These are phyloP conservation scores for Trematomus bernacchii DNA, from an alignment of 2,797 vertebrate species.

Conservation along the genomic window DNA sequence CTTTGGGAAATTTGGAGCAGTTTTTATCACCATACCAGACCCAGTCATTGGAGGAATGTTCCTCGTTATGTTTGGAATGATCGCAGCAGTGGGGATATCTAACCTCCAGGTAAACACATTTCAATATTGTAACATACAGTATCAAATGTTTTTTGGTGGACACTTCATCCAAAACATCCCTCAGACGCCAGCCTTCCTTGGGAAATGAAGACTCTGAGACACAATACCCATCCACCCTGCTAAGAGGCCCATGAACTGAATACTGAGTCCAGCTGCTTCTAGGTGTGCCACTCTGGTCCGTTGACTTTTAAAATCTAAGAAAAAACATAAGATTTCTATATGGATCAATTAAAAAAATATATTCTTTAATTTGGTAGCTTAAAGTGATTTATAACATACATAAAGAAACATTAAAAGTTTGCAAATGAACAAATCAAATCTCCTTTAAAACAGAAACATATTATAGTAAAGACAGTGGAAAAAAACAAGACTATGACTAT, in stretches of 20 bases:
- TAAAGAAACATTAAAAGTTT: neutral
- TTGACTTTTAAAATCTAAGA: conserved; percentile 6
- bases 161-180: neutral
- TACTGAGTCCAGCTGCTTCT: neutral
- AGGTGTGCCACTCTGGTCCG: neutral
- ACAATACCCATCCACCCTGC: neutral
- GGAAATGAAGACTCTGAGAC: neutral
- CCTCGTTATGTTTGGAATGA: conserved; percentile 90
- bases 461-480: too few relatives aligned
- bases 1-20: conserved; percentile 87
- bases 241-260: neutral
- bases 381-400: neutral
- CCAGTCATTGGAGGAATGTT: conserved; percentile 90
- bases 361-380: neutral
- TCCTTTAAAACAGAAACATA: too few relatives aligned
- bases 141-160: neutral
- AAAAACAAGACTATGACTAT: too few relatives aligned
- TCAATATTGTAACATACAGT: neutral
- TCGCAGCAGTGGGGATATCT: conserved; percentile 88
- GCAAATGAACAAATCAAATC: neutral
- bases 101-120: conserved; percentile 84
- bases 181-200: neutral
- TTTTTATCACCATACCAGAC: conserved; percentile 89
- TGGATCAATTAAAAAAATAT: neutral
- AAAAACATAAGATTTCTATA: neutral